Conservation (phyloP, 2,113 vertebrate genomes). For the Xerus inauris region DNA sequence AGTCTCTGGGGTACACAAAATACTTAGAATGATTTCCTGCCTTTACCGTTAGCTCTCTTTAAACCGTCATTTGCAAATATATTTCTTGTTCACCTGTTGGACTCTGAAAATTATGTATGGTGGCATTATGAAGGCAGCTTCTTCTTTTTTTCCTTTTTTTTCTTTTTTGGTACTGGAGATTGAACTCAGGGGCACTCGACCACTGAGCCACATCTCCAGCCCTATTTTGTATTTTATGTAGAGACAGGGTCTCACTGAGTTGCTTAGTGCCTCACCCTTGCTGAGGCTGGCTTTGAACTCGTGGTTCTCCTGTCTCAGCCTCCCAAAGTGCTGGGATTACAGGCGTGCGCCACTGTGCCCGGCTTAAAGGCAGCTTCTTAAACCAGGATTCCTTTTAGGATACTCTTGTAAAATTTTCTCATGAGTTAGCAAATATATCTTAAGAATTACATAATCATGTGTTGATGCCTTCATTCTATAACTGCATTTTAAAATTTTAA, state of each 20-base stretch:
- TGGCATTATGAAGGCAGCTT: background rate
- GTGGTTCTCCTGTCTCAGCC: no score
- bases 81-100: background rate
- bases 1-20: background rate
- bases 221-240: no score
- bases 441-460: background rate
- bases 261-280: no score
- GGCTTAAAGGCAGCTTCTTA: conserved; percentile 5
- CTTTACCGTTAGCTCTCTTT: background rate
- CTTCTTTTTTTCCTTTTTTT: no score
- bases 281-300: no score
- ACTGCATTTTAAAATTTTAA: background rate
- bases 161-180: no score
- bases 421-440: background rate
- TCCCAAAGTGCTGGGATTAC: no score
- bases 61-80: background rate
- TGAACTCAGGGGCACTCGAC: no score
- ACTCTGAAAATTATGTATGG: background rate
- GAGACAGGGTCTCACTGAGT: no score
- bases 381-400: background rate
- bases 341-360: no score
- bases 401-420: background rate
- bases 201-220: no score
- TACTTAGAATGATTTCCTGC: background rate
- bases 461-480: background rate